Conservation (phyloP, 2,113 vertebrate genomes). For the Rutilus rutilus region DNA sequence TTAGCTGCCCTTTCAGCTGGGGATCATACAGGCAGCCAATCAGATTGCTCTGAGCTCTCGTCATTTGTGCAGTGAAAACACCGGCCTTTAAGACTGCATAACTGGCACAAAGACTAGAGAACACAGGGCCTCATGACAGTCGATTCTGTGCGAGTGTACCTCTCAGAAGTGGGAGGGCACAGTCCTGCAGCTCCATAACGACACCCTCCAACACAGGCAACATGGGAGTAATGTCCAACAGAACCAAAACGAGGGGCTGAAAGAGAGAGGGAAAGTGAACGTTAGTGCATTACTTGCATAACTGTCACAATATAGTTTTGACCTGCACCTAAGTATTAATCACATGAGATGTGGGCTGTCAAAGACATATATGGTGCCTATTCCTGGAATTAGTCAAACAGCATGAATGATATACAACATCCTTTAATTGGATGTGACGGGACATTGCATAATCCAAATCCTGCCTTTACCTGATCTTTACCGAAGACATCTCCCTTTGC, state of each 20-base stretch:
- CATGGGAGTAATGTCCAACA: conserved; percentile 86
- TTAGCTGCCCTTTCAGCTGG: background rate
- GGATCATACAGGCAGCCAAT: conserved; percentile 12
- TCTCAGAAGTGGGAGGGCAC: conserved; percentile 83
- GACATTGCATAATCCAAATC: conserved; percentile 38
- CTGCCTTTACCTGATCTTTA: conserved; percentile 88
- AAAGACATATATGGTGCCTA: background rate
- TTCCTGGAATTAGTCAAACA: conserved; percentile 17
- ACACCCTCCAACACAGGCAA: conserved; percentile 85
- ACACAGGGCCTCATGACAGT: conserved; percentile 7
- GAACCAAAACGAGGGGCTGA: conserved; percentile 78
- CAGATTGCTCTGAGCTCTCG: conserved; percentile 5
- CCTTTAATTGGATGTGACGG: conserved; percentile 42
- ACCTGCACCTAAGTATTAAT: background rate
- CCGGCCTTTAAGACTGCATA: background rate
- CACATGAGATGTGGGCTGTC: background rate
- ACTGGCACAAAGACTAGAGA: conserved; percentile 16
- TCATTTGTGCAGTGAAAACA: conserved; percentile 22
- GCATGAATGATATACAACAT: conserved; percentile 9
- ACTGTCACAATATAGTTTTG: background rate
- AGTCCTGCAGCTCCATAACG: conserved; percentile 89
- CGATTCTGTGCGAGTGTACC: conserved; percentile 65
- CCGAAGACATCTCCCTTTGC: conserved; percentile 98
- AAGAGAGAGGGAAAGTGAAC: background rate
- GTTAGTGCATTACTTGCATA: background rate